A percentile compares a stretch with the other conserved stretches of the same genome.
phyloP scores from a whole-genome alignment of 2,888 invertebrate species.

The Timema cristinae region DNA sequence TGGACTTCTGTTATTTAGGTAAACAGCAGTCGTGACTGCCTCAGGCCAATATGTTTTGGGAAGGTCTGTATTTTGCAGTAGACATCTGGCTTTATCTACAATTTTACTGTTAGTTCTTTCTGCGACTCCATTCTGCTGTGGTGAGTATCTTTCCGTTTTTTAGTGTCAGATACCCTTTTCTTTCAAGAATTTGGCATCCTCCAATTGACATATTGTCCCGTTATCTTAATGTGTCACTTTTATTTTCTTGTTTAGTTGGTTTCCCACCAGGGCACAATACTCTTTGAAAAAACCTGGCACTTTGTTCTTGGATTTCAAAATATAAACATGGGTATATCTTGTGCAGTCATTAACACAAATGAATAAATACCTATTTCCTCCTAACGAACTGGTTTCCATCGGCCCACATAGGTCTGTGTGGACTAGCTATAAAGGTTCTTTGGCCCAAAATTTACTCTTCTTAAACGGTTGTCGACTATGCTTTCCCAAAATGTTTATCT shows the following conservation, averaged over 20 bases:
- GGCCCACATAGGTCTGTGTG: background rate
- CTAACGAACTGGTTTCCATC: background rate
- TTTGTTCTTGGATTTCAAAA: background rate
- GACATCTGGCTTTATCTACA: background rate
- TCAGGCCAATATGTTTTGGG: background rate
- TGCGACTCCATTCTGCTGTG: background rate
- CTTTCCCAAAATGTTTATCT: background rate
- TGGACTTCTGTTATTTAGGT: background rate
- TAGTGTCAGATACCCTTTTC: background rate
- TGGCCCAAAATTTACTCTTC: background rate
- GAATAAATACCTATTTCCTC: background rate
- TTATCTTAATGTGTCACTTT: background rate
- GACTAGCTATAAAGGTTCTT: background rate
- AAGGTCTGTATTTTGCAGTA: background rate
- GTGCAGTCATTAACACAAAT: background rate
- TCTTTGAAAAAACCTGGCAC: background rate
- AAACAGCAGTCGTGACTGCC: background rate
- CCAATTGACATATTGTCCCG: background rate
- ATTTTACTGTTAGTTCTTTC: background rate
- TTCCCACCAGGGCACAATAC: background rate
- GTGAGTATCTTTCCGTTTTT: background rate
- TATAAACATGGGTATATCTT: background rate
- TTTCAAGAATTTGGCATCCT: background rate
- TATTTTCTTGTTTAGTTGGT: background rate
- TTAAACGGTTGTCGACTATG: background rate